Conservation (phyloP, 2,797 vertebrate genomes). For the Numenius phaeopus region DNA sequence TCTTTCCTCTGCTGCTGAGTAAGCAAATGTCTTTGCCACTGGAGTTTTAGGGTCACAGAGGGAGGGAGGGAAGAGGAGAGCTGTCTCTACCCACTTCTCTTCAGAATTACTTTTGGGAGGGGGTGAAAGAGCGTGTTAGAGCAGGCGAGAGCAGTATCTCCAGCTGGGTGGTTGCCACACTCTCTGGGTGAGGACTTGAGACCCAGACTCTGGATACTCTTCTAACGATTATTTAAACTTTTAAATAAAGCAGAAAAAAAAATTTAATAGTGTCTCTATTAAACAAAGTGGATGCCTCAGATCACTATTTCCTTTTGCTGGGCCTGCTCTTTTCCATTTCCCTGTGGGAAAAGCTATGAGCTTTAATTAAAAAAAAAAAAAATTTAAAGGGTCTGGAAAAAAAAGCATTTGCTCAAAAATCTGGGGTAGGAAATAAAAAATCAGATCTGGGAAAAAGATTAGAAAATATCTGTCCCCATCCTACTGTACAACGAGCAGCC, state of each 20-base stretch:
- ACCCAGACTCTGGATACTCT: background rate
- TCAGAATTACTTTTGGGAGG: background rate
- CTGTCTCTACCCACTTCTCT: background rate
- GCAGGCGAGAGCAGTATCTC: background rate
- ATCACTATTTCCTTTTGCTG: background rate
- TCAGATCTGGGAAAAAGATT: background rate
- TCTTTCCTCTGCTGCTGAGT: background rate
- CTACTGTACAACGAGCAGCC: background rate
- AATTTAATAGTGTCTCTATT: background rate
- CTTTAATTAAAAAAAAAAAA: background rate
- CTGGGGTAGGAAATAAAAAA: background rate
- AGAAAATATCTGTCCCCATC: background rate
- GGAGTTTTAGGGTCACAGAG: background rate
- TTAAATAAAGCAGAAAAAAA: background rate
- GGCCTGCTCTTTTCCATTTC: background rate
- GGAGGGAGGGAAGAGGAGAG: background rate
- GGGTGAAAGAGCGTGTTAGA: background rate
- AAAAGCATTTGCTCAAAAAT: background rate
- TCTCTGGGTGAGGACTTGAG: background rate
- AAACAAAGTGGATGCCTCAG: background rate
- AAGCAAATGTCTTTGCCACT: background rate
- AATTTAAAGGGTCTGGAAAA: background rate
- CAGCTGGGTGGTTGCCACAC: background rate
- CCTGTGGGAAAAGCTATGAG: background rate
- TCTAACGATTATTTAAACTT: background rate